Evolutionary conservation across 1,140 invertebrate species (phyloP).

Genomic region (Drosophila sucinea): DNA sequence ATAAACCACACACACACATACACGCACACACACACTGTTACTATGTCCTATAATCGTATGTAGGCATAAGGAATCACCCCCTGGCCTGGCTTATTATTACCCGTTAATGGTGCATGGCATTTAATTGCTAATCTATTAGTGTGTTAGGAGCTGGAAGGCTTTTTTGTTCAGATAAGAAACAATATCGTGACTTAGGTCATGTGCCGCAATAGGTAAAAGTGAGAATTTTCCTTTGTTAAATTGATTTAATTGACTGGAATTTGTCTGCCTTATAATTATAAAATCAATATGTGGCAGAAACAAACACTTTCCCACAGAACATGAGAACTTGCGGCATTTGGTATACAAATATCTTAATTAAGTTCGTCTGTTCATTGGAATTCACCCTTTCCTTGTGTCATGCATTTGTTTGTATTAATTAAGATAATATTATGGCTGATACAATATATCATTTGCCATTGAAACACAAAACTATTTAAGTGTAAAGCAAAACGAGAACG

Average conservation of each 20-base stretch:
- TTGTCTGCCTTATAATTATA: constrained; percentile 39
- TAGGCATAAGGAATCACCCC: constrained; percentile 15
- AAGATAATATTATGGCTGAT: not conserved
- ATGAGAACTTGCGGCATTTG: constrained; percentile 27
- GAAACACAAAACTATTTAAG: constrained; percentile 20
- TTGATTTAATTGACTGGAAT: constrained; percentile 64
- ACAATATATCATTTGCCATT: not conserved
- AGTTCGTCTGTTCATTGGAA: constrained; percentile 34
- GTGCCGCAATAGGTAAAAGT: constrained; percentile 15
- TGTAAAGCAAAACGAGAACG: not conserved
- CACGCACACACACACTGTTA: constrained; percentile 9
- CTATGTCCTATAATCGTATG: not conserved
- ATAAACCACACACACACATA: constrained; percentile 49
- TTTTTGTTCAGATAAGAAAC: constrained; percentile 42
- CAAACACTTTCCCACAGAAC: constrained; percentile 34
- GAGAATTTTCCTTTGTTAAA: constrained; percentile 30
- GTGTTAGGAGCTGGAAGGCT: constrained; percentile 21
- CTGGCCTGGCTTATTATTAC: constrained; percentile 58
- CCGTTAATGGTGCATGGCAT: constrained; percentile 74
- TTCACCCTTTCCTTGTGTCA: constrained; percentile 20
- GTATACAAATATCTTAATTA: constrained; percentile 45
- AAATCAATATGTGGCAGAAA: constrained; percentile 55
- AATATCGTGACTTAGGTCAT: constrained; percentile 37
- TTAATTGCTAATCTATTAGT: constrained; percentile 78
- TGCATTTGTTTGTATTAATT: constrained; percentile 5